Evolutionary conservation across 92 coral and sea anemone species (phyloP).

Genomic region (Porites rus): DNA sequence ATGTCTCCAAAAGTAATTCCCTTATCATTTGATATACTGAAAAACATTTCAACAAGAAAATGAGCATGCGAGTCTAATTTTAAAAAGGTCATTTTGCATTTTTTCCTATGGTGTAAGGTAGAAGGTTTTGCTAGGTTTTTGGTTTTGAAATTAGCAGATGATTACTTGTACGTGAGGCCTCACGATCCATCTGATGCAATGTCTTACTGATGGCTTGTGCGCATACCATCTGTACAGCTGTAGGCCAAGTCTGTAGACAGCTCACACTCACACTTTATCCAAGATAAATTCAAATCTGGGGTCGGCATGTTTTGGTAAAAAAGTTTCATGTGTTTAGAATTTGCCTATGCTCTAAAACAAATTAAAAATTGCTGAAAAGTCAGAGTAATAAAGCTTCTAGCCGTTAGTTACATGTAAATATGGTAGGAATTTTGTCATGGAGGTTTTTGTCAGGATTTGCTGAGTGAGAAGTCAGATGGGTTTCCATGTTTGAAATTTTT

Average conservation of each 20-base stretch:
- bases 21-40: background rate
- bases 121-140: background rate
- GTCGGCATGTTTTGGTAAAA: no score
- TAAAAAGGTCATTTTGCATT: background rate
- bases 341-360: no score
- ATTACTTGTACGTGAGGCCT: no score
- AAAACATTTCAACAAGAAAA: background rate
- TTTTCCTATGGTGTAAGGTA: background rate
- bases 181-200: no score
- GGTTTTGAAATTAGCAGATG: background rate
- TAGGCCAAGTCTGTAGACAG: background rate
- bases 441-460: constrained; percentile 13
- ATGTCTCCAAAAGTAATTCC: background rate
- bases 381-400: no score
- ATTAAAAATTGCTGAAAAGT: no score
- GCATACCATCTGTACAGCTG: no score
- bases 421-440: constrained; percentile 11
- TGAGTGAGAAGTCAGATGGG: background rate
- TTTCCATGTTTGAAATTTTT: background rate
- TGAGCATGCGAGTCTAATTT: background rate
- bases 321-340: no score
- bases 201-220: background rate
- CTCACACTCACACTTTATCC: background rate
- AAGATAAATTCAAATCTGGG: background rate
- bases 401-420: background rate